Percentiles rank a stretch among this genome's conserved stretches.
Evolutionary conservation across 2,888 invertebrate genomes (phyloP).

Genomic region (Uloborus plumipes): DNA sequence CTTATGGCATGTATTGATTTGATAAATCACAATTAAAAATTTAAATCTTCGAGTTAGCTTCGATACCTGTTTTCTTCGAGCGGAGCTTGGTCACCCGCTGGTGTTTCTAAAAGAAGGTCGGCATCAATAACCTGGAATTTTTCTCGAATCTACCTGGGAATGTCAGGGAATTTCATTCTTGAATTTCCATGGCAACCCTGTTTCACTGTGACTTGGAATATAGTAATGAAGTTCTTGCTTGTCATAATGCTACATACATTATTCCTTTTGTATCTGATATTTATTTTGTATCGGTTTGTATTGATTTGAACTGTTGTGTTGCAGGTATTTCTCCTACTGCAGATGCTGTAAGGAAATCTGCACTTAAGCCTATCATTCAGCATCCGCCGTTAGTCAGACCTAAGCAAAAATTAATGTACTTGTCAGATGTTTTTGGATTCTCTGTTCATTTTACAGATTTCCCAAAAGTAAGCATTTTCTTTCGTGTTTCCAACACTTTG

Average conservation of each 20-base stretch:
- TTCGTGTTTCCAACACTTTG: neutral
- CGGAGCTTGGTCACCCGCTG: no score
- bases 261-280: no score
- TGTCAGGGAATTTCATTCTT: no score
- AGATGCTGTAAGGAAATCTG: slow-evolving; percentile 72
- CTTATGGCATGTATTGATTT: no score
- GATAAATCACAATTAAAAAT: no score
- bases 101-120: no score
- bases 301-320: neutral
- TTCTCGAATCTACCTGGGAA: no score
- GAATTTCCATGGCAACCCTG: no score
- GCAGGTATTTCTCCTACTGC: slow-evolving; percentile 72
- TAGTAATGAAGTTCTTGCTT: neutral
- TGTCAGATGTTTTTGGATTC: slow-evolving; percentile 88
- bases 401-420: slow-evolving; percentile 88
- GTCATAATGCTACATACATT: no score
- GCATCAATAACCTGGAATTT: no score
- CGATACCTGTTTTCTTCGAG: no score
- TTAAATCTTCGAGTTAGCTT: no score
- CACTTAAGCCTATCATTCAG: slow-evolving; percentile 67
- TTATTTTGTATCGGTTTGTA: slow-evolving; percentile 1
- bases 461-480: slow-evolving; percentile 77
- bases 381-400: slow-evolving; percentile 75
- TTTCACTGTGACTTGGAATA: neutral
- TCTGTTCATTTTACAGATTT: slow-evolving; percentile 88